Base-by-base conservation (phyloP, 2,888 invertebrate genomes). In the Drosophila paranaensis region DNA sequence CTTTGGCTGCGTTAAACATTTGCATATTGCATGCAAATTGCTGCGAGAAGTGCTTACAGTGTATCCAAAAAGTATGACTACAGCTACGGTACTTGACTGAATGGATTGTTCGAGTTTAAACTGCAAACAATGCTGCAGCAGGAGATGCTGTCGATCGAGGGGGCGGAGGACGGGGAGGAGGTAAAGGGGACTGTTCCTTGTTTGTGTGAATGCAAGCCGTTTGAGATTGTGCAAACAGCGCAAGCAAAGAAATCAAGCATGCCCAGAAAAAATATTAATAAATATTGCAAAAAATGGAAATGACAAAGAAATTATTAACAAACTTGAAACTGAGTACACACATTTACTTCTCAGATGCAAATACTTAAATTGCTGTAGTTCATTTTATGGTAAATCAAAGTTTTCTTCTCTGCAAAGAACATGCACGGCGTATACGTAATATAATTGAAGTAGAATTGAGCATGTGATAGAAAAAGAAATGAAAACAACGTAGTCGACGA, bases 311-410 rank as follows among this genome's bases (percentile, higher is more conserved):
- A 50, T 30, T 8, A 40, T 39, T 33, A 16, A 56, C 35, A 57
- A 55, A 76, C 68, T 70, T 69, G 68, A 73, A 89, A 82, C 77
- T 80, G 90, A 88, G 82, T 87, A 85, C 89, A 89, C 86, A 89
- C 88, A 90, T 89, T 87, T 84, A 88, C 88, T 79, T 74, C 48
- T 64, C 30, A 45, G 63, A 68, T 80, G 76, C 68, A 82, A 64
- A 60, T 61, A 66, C 48, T 63, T 48, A 11, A 55, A 55, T 33
- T n/a, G 42, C 14, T 5, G 14, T 9, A 30, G 6, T 45, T 6
- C 11, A 20, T 25, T n/a, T n/a, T 9, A 9, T 35, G 8, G 20
- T 14, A 33, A 33, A 33, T 33, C 2, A 10, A 10, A 10, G 2
- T 20, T 25, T 6, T 20, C 27, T 27, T 43, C 35, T 39, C 11